phyloP scores from a whole-genome alignment of 2,888 invertebrate species.

The Alitta virens region DNA sequence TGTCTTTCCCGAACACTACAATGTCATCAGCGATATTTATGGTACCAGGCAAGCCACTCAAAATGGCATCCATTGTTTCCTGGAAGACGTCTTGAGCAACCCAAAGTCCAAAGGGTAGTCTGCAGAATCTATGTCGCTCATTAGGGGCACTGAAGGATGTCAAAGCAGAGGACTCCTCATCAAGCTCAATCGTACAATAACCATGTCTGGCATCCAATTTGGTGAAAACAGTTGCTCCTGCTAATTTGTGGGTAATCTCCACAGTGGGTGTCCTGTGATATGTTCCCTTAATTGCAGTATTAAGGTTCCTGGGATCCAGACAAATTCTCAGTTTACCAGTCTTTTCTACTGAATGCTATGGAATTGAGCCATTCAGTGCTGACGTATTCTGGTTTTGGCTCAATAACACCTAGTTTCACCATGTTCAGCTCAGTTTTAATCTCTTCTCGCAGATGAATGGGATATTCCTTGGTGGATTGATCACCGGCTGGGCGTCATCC shows the following conservation, averaged over 20 bases:
- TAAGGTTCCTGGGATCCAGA: too few species aligned
- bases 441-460: too few species aligned
- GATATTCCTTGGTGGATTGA: too few species aligned
- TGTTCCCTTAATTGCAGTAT: too few species aligned
- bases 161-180: constrained; percentile 15
- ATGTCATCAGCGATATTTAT: constrained; percentile 8
- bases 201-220: constrained; percentile 30
- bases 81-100: constrained; percentile 26
- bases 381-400: constrained; percentile 9
- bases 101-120: constrained; percentile 22
- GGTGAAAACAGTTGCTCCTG: too few species aligned
- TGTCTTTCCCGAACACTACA: not conserved
- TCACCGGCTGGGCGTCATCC: too few species aligned
- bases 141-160: constrained; percentile 23
- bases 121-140: constrained; percentile 20
- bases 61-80: constrained; percentile 18
- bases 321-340: too few species aligned
- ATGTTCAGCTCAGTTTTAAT: too few species aligned
- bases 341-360: too few species aligned
- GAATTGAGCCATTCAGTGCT: too few species aligned
- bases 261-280: not conserved
- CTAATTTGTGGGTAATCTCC: not conserved
- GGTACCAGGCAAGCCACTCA: constrained; percentile 8
- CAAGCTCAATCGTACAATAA: constrained; percentile 21
- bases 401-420: too few species aligned